Evolutionary conservation across 2,113 vertebrate genomes (phyloP), one percentile per base, ranked within the genome.

Genomic region (Pelvicachromis taeniatus): DNA sequence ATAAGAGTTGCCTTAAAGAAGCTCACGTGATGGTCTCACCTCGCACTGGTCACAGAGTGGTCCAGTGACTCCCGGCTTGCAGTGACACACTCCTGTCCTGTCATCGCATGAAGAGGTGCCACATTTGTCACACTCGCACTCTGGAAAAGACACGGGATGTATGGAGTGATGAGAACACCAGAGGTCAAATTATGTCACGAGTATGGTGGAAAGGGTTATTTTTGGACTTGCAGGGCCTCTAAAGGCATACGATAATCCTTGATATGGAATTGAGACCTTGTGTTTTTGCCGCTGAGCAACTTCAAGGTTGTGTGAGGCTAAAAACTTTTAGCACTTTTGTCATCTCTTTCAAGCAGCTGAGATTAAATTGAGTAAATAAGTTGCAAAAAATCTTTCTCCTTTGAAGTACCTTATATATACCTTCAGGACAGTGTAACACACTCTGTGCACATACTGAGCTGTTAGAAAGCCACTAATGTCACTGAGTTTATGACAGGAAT

Each of bases 11-110:
- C 13, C 29, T 13, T 56, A 26, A 3, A 40, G 3, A n/a, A 17
- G 73, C 59, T 55, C 42, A 19, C 6, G 7, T 12, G 26, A 9
- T 19, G 12, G 5, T 53, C 93, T 95, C 85, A 97, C 97, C 96
- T 97, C 94, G 91, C 97, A 97, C 45, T 89, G 95, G 91, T 97
- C 96, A 83, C 97, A 97, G 21, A 94, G 90, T 11, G 33, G 88
- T n/a, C 96, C 97, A 2, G 94, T 95, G 65, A 97, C 95, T 2
- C 97, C 97, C 1, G 96, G 96, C 86, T 96, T 97, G 87, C 97
- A 97, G 90, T 96, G 96, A 89, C 97, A 97, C 81, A 96, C 95
- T 53, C 96, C 97, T 2, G 95, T 96, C 88, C 93, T 91, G 90
- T 96, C 96, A 81, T 97, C 95, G 81, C 97, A 97, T 7, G 95